phyloP scores from a whole-genome alignment of 2,113 vertebrate genomes.

The Picathartes gymnocephalus region DNA sequence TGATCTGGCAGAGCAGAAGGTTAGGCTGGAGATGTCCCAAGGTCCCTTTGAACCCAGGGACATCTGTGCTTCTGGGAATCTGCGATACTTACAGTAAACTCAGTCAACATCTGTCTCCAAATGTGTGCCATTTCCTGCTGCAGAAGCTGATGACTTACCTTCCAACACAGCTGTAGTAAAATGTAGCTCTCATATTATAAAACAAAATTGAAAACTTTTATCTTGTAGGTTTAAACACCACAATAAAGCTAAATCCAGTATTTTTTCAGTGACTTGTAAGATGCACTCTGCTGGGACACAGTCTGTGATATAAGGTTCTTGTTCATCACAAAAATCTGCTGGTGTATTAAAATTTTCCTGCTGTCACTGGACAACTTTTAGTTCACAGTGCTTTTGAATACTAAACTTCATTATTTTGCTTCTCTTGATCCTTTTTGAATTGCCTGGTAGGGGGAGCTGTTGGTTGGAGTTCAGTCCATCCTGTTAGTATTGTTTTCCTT shows the following conservation, averaged over 20 bases:
- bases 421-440: neutral
- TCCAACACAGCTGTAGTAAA: neutral
- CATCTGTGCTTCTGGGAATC: neutral
- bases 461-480: conserved; percentile 25
- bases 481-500: neutral
- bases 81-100: neutral
- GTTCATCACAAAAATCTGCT: neutral
- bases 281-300: neutral
- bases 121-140: neutral
- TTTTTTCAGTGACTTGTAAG: neutral
- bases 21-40: neutral
- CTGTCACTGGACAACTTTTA: neutral
- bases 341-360: neutral
- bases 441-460: conserved; percentile 53
- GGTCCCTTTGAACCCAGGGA: neutral
- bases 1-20: neutral
- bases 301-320: neutral
- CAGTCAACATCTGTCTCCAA: neutral
- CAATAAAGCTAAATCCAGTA: neutral
- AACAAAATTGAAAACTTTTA: neutral
- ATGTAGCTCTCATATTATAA: neutral
- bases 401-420: neutral
- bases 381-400: neutral
- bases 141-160: neutral
- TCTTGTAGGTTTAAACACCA: neutral